phyloP scores from a whole-genome alignment of 2,113 vertebrate genomes.

The Macquaria australasica region DNA sequence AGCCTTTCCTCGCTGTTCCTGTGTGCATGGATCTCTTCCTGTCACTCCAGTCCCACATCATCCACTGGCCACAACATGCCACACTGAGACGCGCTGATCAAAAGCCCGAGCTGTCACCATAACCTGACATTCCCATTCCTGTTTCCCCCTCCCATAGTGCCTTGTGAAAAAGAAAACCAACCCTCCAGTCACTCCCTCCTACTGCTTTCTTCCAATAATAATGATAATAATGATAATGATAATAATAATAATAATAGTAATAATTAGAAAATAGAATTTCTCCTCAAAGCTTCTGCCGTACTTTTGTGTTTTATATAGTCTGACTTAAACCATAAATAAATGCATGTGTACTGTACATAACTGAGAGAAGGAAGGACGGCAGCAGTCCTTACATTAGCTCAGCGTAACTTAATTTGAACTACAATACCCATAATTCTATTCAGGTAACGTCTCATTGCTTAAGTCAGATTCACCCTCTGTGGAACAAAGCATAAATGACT shows the following conservation, averaged over 20 bases:
- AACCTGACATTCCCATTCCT: slow-evolving; percentile 66
- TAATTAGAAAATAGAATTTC: neutral
- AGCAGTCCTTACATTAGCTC: slow-evolving; percentile 34
- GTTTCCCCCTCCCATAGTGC: slow-evolving; percentile 22
- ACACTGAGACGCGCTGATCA: slow-evolving; percentile 77
- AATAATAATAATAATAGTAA: neutral
- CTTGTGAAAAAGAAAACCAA: slow-evolving; percentile 43
- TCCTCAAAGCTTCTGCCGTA: neutral
- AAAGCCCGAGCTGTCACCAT: slow-evolving; percentile 70
- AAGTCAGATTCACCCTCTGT: slow-evolving; percentile 47
- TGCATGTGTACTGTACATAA: neutral
- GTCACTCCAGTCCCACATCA: slow-evolving; percentile 71
- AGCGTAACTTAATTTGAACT: slow-evolving; percentile 40
- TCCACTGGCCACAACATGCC: slow-evolving; percentile 71
- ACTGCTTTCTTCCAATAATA: slow-evolving; percentile 5
- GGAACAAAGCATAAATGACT: slow-evolving; percentile 65
- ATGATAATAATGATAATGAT: neutral
- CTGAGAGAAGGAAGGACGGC: neutral
- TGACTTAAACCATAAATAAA: neutral
- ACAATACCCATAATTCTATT: slow-evolving; percentile 65
- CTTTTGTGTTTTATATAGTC: neutral
- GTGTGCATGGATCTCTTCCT: slow-evolving; percentile 62
- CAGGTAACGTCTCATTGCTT: slow-evolving; percentile 59
- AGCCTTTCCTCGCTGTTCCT: slow-evolving; percentile 51
- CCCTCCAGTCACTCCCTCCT: slow-evolving; percentile 6